Conservation (phyloP, 2,888 invertebrate genomes). For the Enchytraeus crypticus region DNA sequence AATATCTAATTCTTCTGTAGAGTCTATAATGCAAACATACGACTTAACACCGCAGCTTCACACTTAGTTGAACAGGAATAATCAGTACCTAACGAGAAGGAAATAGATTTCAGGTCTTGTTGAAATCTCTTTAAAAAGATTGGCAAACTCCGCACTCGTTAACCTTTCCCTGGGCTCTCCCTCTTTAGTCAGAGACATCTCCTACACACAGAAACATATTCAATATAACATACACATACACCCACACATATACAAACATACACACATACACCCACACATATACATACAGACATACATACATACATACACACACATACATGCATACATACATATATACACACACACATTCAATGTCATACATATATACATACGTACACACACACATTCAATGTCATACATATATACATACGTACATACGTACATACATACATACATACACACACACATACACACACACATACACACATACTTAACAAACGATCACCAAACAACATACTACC, state of each 20-base stretch:
- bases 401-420: background rate
- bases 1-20: too few relatives aligned
- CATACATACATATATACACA: background rate
- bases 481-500: too few relatives aligned
- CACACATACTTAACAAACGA: too few relatives aligned
- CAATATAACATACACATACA: too few relatives aligned
- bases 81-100: conserved; percentile 52
- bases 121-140: conserved; percentile 56
- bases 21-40: too few relatives aligned
- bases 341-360: too few relatives aligned
- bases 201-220: conserved; percentile 37
- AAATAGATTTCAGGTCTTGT: conserved; percentile 58
- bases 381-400: too few relatives aligned
- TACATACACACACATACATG: background rate
- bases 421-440: conserved; percentile 5
- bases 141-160: conserved; percentile 53
- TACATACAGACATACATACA: background rate
- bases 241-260: too few relatives aligned
- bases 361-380: too few relatives aligned
- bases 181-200: conserved; percentile 50
- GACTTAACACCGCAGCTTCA: too few relatives aligned
- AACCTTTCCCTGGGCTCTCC: conserved; percentile 50
- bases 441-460: conserved; percentile 6
- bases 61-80: too few relatives aligned
- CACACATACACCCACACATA: background rate